Conservation (phyloP, 2,113 vertebrate species). For the Anguilla japonica region DNA sequence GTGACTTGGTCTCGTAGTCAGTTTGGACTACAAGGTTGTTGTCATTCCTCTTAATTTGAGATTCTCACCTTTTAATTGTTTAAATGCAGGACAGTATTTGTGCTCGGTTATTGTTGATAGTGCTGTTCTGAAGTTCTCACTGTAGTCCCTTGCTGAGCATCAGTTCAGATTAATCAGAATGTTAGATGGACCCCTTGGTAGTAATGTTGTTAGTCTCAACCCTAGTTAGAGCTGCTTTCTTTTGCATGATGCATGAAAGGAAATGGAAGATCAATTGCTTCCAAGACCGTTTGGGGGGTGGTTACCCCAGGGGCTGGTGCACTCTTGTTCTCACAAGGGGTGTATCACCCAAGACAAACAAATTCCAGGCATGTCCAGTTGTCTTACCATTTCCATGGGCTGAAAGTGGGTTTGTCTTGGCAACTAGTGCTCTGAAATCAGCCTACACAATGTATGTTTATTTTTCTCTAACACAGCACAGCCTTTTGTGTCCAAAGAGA, state of each 20-base stretch:
- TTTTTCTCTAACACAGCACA: neutral
- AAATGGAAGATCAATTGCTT: neutral
- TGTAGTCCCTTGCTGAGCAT: neutral
- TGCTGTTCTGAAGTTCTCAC: neutral
- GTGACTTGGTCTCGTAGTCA: neutral
- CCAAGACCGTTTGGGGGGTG: neutral
- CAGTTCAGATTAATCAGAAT: neutral
- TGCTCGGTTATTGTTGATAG: neutral
- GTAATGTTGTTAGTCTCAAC: neutral
- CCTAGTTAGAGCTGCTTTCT: neutral
- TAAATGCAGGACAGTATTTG: neutral
- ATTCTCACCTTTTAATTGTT: neutral
- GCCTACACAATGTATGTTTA: conserved; percentile 32
- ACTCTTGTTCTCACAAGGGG: neutral
- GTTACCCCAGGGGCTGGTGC: neutral
- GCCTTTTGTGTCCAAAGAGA: conserved; percentile 32
- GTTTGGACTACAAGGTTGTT: neutral
- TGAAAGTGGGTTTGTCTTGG: conserved; percentile 53
- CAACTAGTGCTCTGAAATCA: conserved; percentile 44
- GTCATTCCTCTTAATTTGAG: neutral
- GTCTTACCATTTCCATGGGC: conserved; percentile 54
- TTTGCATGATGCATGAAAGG: neutral
- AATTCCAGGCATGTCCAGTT: conserved; percentile 6
- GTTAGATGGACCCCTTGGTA: neutral
- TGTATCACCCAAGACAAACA: neutral